Evolutionary conservation across 1,140 invertebrate genomes (phyloP), one percentile per base, ranked within the genome.

Genomic region (Zaprionus lachaisei): DNA sequence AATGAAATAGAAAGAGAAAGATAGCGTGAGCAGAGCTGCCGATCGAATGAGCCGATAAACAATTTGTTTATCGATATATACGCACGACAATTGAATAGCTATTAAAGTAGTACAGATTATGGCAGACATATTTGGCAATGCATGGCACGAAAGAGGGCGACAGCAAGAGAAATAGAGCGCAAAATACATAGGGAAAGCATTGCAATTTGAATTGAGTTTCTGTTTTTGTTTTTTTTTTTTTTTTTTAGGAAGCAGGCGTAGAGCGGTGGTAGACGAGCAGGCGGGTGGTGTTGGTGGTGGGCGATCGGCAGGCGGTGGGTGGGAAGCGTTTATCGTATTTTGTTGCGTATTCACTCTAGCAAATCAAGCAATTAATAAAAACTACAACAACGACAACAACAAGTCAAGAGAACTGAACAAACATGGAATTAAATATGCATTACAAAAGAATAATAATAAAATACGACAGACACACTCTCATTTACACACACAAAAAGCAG

Each of bases 351-450:
- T 51, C 20, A 22, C 11, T 47, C 41, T 17, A 51, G 47, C 20
- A 9, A 22, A 12, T 24, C 20, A 51, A 51, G 20, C 47, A 22
- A 51, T 11, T 24, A 22, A 51, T 24, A 22, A 51, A 9, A 51
- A 51, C 47, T 22, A 51, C 47, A 24, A 24, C 20, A 22, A 51
- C 9, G 12, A 51, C 20, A 51, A 22, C 47, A 17, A 20, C 47
- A 51, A 24, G 11, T 51, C 47, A 51, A 51, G 47, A 51, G 20
- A 34, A 34, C 47, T 51, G 2, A 51, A 51, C 47, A 51, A 51
- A 51, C 47, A 51, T 11, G 47, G 3, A 49, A 49, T 49, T 22
- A 49, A 20, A 49, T 49, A 51, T 51, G 9, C 20, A 51, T 14
- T 51, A 24, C 20, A 49, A 49, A 12, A 22, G 20, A 49, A 49